phyloP scores from a whole-genome alignment of 30 jellyfish, hydroid and myxozoan genomes.

The Turritopsis rubra region DNA sequence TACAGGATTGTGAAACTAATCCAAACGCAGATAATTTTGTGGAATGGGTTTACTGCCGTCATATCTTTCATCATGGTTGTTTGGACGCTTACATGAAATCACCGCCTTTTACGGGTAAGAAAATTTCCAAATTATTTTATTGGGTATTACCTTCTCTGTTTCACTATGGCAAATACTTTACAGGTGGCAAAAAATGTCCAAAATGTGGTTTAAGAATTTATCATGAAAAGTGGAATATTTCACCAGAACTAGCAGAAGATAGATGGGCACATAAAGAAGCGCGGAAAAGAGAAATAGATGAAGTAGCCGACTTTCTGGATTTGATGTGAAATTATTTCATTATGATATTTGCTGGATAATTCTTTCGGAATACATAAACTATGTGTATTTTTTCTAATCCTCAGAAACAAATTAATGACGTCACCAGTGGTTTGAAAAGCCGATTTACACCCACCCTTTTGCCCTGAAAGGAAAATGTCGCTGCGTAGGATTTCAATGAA shows the following conservation, averaged over 20 bases:
- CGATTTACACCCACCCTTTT: background rate
- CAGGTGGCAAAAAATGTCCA: conserved; percentile 70
- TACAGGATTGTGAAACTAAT: conserved; percentile 37
- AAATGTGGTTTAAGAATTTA: conserved; percentile 60
- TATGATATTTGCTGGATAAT: background rate
- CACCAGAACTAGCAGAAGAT: conserved; percentile 78
- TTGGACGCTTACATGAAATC: conserved; percentile 66
- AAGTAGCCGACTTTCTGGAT: conserved; percentile 69
- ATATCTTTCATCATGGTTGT: conserved; percentile 54
- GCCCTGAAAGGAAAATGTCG: background rate
- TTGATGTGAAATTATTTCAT: conserved; percentile 30
- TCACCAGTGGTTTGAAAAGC: background rate
- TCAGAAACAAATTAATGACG: background rate
- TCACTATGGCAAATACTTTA: background rate
- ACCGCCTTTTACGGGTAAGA: conserved; percentile 75
- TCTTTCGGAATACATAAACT: too few relatives aligned
- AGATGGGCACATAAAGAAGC: conserved; percentile 91
- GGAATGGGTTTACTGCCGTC: conserved; percentile 76
- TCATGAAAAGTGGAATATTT: conserved; percentile 71
- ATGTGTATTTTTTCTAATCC: background rate
- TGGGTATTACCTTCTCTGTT: background rate
- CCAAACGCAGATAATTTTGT: conserved; percentile 47
- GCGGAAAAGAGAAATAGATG: conserved; percentile 78
- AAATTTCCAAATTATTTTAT: background rate
- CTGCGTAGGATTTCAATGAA: too few relatives aligned